Percentiles rank a stretch among this genome's conserved stretches.
These are phyloP conservation scores for Peromyscus polionotus DNA, from an alignment of 2,113 vertebrate genomes.

Conservation along the genomic window DNA sequence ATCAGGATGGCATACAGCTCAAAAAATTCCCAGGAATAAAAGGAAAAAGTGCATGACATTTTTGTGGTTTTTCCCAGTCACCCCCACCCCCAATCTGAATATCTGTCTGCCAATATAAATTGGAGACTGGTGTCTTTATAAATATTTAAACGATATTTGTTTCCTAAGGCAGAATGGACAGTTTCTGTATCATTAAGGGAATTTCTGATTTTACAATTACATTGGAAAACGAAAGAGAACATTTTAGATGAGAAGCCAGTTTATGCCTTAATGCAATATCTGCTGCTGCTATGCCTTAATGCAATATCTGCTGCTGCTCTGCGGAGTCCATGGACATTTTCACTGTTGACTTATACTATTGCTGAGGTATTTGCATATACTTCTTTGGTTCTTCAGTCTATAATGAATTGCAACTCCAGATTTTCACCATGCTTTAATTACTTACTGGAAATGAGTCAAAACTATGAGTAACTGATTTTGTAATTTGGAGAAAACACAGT, in stretches of 20 bases:
- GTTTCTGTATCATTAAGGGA: neutral
- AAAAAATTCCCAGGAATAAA: neutral
- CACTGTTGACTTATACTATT: neutral
- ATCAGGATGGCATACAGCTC: neutral
- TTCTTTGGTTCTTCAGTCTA: neutral
- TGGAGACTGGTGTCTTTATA: neutral
- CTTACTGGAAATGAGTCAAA: slow-evolving; percentile 12
- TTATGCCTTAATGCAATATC: neutral
- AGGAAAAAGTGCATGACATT: neutral
- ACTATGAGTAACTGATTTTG: neutral
- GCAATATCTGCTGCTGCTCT: neutral
- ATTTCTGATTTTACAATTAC: neutral
- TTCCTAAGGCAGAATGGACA: slow-evolving; percentile 26
- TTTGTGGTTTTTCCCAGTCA: neutral
- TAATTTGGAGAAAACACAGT: slow-evolving; percentile 15
- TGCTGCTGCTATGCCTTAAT: neutral
- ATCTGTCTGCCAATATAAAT: neutral
- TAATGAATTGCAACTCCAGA: neutral
- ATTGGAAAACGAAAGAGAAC: neutral
- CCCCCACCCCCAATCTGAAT: neutral
- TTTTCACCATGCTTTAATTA: slow-evolving; percentile 9
- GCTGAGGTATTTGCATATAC: neutral
- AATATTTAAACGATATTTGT: slow-evolving; percentile 34
- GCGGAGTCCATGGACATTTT: neutral
- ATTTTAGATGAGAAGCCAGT: neutral